phyloP scores from a whole-genome alignment of 2,113 vertebrate genomes.

The Strigops habroptila region DNA sequence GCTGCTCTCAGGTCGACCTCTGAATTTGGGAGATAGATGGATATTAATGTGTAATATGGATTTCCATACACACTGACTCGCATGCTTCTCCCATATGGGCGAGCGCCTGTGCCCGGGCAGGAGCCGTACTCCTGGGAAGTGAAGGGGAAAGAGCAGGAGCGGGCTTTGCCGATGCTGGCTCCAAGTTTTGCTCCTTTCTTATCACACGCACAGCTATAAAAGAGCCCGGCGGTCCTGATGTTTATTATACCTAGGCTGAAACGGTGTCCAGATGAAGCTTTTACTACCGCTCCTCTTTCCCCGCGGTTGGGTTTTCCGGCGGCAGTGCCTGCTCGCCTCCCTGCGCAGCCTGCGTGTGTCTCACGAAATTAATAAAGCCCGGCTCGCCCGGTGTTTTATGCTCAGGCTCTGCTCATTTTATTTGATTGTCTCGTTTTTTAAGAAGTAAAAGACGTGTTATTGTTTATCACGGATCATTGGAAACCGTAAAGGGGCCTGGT shows the following conservation, averaged over 20 bases:
- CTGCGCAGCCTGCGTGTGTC: not conserved
- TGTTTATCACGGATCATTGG: slow-evolving; percentile 53
- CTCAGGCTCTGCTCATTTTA: slow-evolving; percentile 15
- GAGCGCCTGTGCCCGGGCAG: not conserved
- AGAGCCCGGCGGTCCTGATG: slow-evolving; percentile 3
- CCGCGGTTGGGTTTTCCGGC: not conserved
- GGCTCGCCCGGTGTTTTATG: slow-evolving; percentile 25
- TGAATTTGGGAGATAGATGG: slow-evolving; percentile 79
- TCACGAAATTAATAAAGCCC: slow-evolving; percentile 54
- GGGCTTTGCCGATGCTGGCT: not conserved
- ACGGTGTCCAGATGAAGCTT: slow-evolving; percentile 50
- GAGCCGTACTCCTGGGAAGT: not conserved
- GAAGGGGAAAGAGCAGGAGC: not conserved
- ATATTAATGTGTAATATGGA: slow-evolving; percentile 78
- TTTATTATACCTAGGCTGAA: slow-evolving; percentile 51
- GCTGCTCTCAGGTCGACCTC: slow-evolving; percentile 87
- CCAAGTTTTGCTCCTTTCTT: not conserved
- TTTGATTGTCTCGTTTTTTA: slow-evolving; percentile 38
- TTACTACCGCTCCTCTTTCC: slow-evolving; percentile 2
- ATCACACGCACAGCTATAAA: slow-evolving; percentile 34
- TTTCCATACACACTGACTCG: slow-evolving; percentile 38
- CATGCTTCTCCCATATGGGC: not conserved
- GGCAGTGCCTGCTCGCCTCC: not conserved
- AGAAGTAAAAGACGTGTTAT: slow-evolving; percentile 44
- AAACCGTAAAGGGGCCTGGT: slow-evolving; percentile 44